phyloP scores from a whole-genome alignment of 2,797 vertebrate genomes.

The Discoglossus pictus region DNA sequence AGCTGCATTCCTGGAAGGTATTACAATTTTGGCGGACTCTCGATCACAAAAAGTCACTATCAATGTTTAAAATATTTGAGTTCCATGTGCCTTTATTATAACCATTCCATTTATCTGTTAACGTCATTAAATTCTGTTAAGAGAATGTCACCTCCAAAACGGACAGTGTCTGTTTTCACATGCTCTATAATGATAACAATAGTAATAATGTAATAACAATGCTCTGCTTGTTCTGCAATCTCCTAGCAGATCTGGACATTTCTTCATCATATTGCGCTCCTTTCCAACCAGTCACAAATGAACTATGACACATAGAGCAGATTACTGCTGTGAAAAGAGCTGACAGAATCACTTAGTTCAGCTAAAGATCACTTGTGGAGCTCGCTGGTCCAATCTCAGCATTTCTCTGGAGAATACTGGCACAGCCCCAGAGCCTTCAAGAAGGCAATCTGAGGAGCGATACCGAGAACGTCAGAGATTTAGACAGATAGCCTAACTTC shows the following conservation, averaged over 20 bases:
- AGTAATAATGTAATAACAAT: too few relatives aligned
- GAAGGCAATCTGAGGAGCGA: constrained; percentile 28
- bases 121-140: too few relatives aligned
- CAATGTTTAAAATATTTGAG: too few relatives aligned
- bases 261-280: constrained; percentile 28
- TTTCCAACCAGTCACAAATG: constrained; percentile 40
- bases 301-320: constrained; percentile 43
- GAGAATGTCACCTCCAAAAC: too few relatives aligned
- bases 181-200: too few relatives aligned
- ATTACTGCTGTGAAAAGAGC: constrained; percentile 43
- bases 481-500: constrained; percentile 7
- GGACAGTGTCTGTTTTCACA: too few relatives aligned
- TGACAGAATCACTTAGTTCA: constrained; percentile 35
- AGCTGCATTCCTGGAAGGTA: too few relatives aligned
- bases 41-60: too few relatives aligned
- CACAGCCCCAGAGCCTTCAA: constrained; percentile 31
- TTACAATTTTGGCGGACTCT: too few relatives aligned
- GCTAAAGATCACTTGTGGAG: constrained; percentile 26
- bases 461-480: constrained; percentile 8
- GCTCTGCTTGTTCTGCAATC: constrained; percentile 32
- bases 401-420: constrained; percentile 6
- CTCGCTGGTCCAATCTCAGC: constrained; percentile 7
- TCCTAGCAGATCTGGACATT: constrained; percentile 8
- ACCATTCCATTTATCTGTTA: too few relatives aligned
- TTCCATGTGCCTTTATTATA: too few relatives aligned